These are phyloP conservation scores for Aspidiotus destructor DNA, from an alignment of 2,888 invertebrate species.

Conservation along the genomic window DNA sequence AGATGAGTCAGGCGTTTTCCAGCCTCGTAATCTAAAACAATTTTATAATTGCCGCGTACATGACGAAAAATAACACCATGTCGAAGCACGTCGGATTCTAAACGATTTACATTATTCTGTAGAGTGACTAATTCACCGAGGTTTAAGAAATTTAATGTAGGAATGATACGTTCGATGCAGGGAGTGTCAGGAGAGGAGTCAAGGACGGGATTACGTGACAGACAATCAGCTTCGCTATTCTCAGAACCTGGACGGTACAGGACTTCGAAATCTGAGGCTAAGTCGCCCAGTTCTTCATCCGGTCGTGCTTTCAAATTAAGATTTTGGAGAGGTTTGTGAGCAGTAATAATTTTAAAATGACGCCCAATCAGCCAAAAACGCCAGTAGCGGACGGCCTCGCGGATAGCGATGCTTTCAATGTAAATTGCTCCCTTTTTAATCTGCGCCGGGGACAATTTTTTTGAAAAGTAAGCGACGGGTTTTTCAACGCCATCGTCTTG, in stretches of 20 bases:
- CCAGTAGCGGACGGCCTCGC: conserved; percentile 34
- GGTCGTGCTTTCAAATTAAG: conserved; percentile 35
- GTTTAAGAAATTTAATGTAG: conserved; percentile 1
- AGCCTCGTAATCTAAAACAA: background rate
- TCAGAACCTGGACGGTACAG: conserved; percentile 2
- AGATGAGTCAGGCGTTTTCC: background rate
- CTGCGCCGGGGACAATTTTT: conserved; percentile 37
- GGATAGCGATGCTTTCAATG: conserved; percentile 31
- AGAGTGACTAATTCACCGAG: background rate
- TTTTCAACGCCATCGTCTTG: conserved; percentile 35
- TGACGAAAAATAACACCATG: background rate
- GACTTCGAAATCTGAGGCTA: conserved; percentile 36
- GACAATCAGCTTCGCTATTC: background rate
- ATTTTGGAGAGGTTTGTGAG: conserved; percentile 36
- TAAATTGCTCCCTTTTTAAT: conserved; percentile 34
- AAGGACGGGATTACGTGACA: background rate
- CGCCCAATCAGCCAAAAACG: conserved; percentile 32
- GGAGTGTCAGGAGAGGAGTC: background rate
- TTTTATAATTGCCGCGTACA: background rate
- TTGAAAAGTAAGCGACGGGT: conserved; percentile 37
- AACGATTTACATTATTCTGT: background rate
- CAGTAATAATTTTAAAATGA: conserved; percentile 25
- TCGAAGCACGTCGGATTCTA: background rate
- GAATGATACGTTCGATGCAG: background rate
- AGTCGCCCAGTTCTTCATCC: conserved; percentile 36